Percentiles rank a stretch among this genome's conserved stretches.
These are phyloP conservation scores for Limnephilus lunatus DNA, from an alignment of 2,888 invertebrate species.

Conservation along the genomic window DNA sequence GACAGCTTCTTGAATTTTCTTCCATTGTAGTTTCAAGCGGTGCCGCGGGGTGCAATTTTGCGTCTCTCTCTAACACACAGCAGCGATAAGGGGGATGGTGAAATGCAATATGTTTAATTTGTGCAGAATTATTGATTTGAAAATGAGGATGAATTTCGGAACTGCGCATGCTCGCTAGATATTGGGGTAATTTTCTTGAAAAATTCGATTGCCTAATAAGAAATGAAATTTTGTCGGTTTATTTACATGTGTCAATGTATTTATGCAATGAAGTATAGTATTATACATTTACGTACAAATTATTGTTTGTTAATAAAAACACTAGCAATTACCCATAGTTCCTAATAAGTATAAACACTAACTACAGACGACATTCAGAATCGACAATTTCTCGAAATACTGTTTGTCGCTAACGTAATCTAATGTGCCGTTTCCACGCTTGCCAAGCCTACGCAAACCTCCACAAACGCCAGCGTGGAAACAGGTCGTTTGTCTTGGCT, in stretches of 20 bases:
- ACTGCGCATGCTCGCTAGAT: constrained; percentile 39
- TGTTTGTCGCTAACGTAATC: not conserved
- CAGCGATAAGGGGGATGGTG: not conserved
- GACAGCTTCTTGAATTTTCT: not conserved
- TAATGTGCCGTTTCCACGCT: no score
- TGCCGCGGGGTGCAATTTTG: constrained; percentile 10
- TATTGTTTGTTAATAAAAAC: not conserved
- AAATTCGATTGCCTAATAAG: not conserved
- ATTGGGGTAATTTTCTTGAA: constrained; percentile 55
- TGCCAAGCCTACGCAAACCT: no score
- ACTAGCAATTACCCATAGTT: not conserved
- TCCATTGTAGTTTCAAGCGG: not conserved
- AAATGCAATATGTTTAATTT: constrained; percentile 33
- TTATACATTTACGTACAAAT: not conserved
- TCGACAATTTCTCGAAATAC: not conserved
- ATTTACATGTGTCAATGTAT: not conserved
- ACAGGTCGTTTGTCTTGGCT: no score
- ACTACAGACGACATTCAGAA: not conserved
- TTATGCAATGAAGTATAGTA: not conserved
- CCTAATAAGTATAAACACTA: not conserved
- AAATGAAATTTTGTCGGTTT: not conserved
- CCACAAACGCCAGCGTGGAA: no score
- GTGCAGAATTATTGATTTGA: constrained; percentile 51
- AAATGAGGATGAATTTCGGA: not conserved
- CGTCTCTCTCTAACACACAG: constrained; percentile 9